phyloP scores from a whole-genome alignment of 1,140 invertebrate species.

The Tyrophagus putrescentiae region DNA sequence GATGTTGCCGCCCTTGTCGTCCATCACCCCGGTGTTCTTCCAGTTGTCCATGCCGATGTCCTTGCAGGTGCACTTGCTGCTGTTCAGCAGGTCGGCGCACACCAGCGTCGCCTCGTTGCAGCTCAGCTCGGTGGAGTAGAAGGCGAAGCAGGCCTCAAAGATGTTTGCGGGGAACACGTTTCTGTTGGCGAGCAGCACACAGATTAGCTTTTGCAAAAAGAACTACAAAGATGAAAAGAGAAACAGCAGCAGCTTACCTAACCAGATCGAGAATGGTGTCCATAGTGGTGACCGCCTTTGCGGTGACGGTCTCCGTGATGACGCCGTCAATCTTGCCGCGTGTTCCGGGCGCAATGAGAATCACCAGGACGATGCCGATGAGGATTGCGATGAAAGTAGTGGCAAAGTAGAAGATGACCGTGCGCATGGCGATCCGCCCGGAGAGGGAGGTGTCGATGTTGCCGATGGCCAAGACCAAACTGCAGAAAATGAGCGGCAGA shows the following conservation, averaged over 20 bases:
- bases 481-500: conserved; percentile 68
- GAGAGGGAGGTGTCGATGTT: conserved; percentile 54
- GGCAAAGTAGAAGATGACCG: conserved; percentile 73
- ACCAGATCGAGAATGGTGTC: conserved; percentile 85
- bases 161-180: conserved; percentile 13
- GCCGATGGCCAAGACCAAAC: conserved; percentile 70
- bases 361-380: conserved; percentile 68
- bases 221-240: neutral
- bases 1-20: conserved; percentile 41
- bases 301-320: conserved; percentile 27
- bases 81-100: no score
- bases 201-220: no score
- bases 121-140: neutral
- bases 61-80: no score
- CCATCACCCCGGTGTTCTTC: neutral
- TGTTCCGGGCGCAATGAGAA: conserved; percentile 54
- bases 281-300: conserved; percentile 51
- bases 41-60: neutral
- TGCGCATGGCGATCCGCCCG: conserved; percentile 50
- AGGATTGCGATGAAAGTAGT: conserved; percentile 77
- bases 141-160: conserved; percentile 1
- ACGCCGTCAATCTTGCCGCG: conserved; percentile 29
- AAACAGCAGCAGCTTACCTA: conserved; percentile 44
- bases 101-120: neutral
- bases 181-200: neutral